Conservation (phyloP, 2,797 vertebrate species). For the Spinibarbus caldwelli region DNA sequence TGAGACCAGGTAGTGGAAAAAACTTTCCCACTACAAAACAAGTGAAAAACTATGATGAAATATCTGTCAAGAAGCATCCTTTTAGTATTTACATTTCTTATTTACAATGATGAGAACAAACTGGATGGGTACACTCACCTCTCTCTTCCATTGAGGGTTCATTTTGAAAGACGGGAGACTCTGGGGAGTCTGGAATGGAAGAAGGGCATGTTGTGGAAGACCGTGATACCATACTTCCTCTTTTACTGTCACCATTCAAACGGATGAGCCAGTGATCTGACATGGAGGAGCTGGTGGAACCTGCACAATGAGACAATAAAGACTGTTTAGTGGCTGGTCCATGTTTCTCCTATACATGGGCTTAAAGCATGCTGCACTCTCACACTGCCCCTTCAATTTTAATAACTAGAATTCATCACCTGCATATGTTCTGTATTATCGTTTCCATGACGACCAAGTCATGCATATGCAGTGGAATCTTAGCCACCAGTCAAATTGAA, state of each 20-base stretch:
- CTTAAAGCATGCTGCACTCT: not conserved
- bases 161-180: slow-evolving; percentile 74
- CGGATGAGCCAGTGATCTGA: slow-evolving; percentile 90
- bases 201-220: slow-evolving; percentile 74
- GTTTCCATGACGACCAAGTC: not conserved
- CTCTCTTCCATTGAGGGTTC: slow-evolving; percentile 69
- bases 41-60: not conserved
- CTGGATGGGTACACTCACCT: slow-evolving; percentile 70
- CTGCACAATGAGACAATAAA: slow-evolving; percentile 64
- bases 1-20: no score
- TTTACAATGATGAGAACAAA: not conserved
- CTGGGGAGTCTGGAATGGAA: slow-evolving; percentile 71
- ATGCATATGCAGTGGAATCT: no score
- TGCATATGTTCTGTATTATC: not conserved
- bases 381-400: not conserved
- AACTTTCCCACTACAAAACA: slow-evolving; percentile 24
- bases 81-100: not conserved
- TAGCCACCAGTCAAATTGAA: not conserved
- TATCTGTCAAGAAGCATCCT: not conserved
- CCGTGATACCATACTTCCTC: slow-evolving; percentile 75
- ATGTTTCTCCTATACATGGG: not conserved
- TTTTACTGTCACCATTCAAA: slow-evolving; percentile 76
- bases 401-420: not conserved
- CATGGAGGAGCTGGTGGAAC: slow-evolving; percentile 84
- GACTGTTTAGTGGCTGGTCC: not conserved